Evolutionary conservation across 2,888 invertebrate species (phyloP), one percentile per base, ranked within the genome.

Genomic region (Cryptus armator): DNA sequence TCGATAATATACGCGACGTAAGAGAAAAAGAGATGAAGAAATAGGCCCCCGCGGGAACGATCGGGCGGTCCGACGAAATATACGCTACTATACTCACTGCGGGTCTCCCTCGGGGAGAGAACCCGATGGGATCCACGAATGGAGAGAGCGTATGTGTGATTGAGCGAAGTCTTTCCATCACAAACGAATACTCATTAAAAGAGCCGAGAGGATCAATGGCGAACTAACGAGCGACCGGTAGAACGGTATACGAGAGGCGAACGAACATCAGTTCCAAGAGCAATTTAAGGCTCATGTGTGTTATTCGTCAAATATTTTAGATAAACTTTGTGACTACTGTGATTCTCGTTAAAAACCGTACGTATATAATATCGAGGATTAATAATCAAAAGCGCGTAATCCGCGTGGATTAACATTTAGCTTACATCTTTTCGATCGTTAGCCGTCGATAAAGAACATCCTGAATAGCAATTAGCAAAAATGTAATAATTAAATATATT

Each of bases 141-240:
- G 24, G 51, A 62, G 14, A 37, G 37, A 68, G 62, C 62, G 48
- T 48, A 64, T 78, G 62, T 81, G 74, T 78, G 84, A 81, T 84
- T 81, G 81, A 84, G 72, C 81, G 62, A 78, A 81, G 67, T 74
- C 81, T 72, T 70, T 81, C 72, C 81, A 78, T 84, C 81, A 81
- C 77, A 67, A 74, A 68, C 81, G 84, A 78, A 84, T 81, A 77
- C 81, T 84, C 81, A 81, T 81, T 81, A 81, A 81, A 84, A 81
- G 80, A 81, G 80, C 56, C 37, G 19, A 59, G 59, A 32, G 59
- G 29, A 62, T 62, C 59, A 62, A 62, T 62, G 59, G 32, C 59
- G 59, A 62, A 62, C 59, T 62, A 62, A 62, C 59, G 59, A 62
- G 59, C 59, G 32, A 24, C 59, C 32, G 32, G 51, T 1, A 16